Conservation (phyloP, 2,888 invertebrate species). For the Eristalis tenax region DNA sequence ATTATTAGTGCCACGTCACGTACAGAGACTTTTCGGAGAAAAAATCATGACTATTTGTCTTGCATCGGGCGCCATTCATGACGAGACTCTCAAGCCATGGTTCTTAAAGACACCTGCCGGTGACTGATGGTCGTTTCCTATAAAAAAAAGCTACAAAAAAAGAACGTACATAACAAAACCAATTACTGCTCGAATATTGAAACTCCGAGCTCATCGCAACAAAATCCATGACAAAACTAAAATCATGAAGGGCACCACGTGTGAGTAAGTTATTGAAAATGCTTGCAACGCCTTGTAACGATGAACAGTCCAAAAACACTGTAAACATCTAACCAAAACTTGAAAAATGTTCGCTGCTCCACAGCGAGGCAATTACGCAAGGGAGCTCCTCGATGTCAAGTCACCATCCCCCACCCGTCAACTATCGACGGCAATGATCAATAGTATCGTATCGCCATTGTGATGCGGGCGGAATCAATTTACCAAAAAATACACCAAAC, state of each 20-base stretch:
- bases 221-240: background rate
- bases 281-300: background rate
- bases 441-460: constrained; percentile 50
- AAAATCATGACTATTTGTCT: no score
- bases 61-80: no score
- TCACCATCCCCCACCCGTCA: background rate
- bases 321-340: background rate
- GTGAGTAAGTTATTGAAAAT: background rate
- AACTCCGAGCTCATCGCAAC: background rate
- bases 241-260: no score
- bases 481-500: background rate
- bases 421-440: constrained; percentile 56
- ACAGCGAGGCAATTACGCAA: background rate
- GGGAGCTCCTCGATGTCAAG: background rate
- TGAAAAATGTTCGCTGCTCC: background rate
- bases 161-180: background rate
- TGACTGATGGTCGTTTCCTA: no score
- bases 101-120: no score
- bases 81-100: no score
- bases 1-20: no score
- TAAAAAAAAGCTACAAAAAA: no score
- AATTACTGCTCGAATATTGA: background rate
- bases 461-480: constrained; percentile 36
- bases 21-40: no score
- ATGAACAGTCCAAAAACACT: background rate